Evolutionary conservation across 1,140 invertebrate genomes (phyloP).

Genomic region (Drosophila seguyi): DNA sequence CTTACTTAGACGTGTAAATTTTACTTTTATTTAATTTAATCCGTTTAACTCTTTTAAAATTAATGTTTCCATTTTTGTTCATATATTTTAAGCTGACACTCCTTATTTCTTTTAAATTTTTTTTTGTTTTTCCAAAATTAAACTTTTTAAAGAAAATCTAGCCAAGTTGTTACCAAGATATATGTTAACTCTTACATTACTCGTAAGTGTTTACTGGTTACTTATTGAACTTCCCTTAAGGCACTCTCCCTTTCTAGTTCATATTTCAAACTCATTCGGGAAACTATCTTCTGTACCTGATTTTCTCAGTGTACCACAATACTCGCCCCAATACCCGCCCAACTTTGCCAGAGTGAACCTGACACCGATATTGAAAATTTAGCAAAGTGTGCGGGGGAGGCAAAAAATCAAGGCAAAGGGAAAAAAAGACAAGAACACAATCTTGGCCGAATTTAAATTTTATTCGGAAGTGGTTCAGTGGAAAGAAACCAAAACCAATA

Average conservation of each 20-base stretch:
- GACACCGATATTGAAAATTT: conserved; percentile 57
- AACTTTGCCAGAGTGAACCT: conserved; percentile 24
- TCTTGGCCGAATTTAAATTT: conserved; percentile 71
- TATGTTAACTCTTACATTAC: too few relatives aligned
- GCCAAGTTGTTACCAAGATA: too few relatives aligned
- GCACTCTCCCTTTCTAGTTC: too few relatives aligned
- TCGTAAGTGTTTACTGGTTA: neutral
- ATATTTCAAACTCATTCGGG: neutral
- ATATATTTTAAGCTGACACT: too few relatives aligned
- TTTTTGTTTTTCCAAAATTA: too few relatives aligned
- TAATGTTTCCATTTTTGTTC: too few relatives aligned
- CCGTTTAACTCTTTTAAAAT: too few relatives aligned
- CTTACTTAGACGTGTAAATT: too few relatives aligned
- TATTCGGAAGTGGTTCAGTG: conserved; percentile 59
- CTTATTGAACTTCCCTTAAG: neutral
- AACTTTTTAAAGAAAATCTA: too few relatives aligned
- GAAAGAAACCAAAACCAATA: conserved; percentile 49
- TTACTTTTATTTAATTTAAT: too few relatives aligned
- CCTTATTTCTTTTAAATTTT: neutral
- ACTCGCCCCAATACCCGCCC: conserved; percentile 12
- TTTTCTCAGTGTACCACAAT: conserved; percentile 4
- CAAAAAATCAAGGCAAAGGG: neutral
- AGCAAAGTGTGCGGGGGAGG: conserved; percentile 19
- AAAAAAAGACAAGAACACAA: conserved; percentile 28
- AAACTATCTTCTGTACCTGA: too few relatives aligned